Percentiles rank a stretch among this genome's conserved stretches.
Conservation (phyloP, 1,140 invertebrate species). For the Littorina saxatilis region DNA sequence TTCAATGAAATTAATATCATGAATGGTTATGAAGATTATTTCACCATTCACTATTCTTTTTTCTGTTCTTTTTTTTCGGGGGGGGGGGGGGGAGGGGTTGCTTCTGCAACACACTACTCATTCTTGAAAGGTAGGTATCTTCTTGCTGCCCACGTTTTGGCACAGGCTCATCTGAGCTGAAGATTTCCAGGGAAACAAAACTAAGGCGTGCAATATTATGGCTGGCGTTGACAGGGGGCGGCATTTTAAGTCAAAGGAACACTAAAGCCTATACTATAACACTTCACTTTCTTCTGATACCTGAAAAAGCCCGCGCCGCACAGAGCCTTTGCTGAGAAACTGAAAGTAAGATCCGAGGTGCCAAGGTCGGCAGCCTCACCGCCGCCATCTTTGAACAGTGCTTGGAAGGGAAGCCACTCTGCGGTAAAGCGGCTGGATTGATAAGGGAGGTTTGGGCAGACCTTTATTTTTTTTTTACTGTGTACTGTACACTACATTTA, state of each 20-base stretch:
- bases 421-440: too few species aligned
- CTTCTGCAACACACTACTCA: too few species aligned
- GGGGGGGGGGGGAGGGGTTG: too few species aligned
- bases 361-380: neutral
- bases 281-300: too few species aligned
- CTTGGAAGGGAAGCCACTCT: neutral
- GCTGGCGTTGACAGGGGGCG: neutral
- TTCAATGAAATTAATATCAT: neutral
- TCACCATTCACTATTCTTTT: too few species aligned
- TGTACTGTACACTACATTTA: too few species aligned
- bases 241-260: neutral
- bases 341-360: neutral
- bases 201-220: neutral
- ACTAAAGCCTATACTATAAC: neutral
- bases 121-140: too few species aligned
- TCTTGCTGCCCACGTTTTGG: neutral
- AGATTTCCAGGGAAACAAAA: neutral
- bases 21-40: too few species aligned
- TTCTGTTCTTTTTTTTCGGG: too few species aligned
- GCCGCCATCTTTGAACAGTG: neutral
- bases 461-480: too few species aligned
- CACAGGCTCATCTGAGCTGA: neutral
- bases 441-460: too few species aligned
- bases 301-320: neutral
- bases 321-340: neutral